Conservation (phyloP, 2,888 invertebrate genomes). For the Megastigmus dorsalis region DNA sequence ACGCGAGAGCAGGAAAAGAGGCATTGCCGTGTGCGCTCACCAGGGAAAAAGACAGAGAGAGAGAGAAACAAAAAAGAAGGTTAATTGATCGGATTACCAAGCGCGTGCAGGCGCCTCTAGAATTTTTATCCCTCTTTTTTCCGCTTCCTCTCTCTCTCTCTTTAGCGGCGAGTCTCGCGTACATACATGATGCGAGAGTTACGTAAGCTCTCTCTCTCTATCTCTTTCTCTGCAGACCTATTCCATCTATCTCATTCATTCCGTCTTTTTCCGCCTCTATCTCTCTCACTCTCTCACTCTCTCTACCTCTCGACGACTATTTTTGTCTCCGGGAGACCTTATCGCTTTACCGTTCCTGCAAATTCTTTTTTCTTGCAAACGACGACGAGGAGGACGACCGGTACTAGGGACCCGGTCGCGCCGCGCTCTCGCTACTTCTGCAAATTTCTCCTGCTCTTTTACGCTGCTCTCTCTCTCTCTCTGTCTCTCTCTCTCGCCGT, state of each 20-base stretch:
- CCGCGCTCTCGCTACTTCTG: background rate
- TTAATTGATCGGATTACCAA: constrained; percentile 53
- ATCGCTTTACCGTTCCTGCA: constrained; percentile 31
- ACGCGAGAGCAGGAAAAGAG: too few species aligned
- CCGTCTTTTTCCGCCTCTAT: background rate
- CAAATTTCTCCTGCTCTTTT: background rate
- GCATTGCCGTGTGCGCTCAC: background rate
- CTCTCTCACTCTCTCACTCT: background rate
- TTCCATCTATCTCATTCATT: background rate
- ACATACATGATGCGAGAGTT: background rate
- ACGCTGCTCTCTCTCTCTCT: background rate
- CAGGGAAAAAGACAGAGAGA: constrained; percentile 5
- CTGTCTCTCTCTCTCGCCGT: background rate
- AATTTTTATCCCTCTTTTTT: constrained; percentile 15
- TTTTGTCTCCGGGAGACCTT: constrained; percentile 16
- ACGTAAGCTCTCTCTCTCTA: constrained; percentile 3
- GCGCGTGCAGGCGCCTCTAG: constrained; percentile 20
- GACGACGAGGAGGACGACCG: too few species aligned
- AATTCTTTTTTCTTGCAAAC: constrained; percentile 15
- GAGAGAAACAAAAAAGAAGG: constrained; percentile 35
- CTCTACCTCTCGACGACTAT: background rate
- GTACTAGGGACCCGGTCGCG: too few species aligned
- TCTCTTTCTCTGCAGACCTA: background rate
- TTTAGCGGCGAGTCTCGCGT: background rate
- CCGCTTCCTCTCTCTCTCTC: background rate